Evolutionary conservation across 2,888 invertebrate species (phyloP).

Genomic region (Trichacis sp.): DNA sequence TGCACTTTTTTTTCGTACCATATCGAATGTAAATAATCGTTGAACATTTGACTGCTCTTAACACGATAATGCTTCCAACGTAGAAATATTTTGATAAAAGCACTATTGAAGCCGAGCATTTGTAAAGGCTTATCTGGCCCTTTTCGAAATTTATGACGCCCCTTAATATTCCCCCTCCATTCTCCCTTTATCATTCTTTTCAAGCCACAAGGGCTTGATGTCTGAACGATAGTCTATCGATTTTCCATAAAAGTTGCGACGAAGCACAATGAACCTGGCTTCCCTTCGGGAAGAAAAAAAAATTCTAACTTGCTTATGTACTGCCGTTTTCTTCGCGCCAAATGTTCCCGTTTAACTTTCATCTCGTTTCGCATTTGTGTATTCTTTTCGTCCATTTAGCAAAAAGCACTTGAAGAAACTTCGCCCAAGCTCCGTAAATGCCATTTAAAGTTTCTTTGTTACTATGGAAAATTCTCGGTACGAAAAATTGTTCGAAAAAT

Average conservation of each 20-base stretch:
- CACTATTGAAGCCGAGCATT: background rate
- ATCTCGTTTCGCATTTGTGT: no score
- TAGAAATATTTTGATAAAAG: background rate
- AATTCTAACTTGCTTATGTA: constrained; percentile 22
- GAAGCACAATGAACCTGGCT: constrained; percentile 43
- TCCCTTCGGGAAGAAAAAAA: constrained; percentile 20
- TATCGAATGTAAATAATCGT: no score
- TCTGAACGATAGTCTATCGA: constrained; percentile 55
- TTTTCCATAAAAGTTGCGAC: constrained; percentile 56
- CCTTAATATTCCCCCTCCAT: constrained; percentile 21
- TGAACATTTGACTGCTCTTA: background rate
- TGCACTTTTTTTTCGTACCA: no score
- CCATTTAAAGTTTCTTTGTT: no score
- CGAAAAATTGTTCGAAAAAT: no score
- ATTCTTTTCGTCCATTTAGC: no score
- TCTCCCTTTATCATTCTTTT: constrained; percentile 17
- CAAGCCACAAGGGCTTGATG: constrained; percentile 46
- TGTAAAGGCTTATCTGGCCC: background rate
- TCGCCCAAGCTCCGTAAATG: no score
- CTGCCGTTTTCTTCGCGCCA: constrained; percentile 9
- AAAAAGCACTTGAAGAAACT: no score
- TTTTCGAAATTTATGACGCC: constrained; percentile 11
- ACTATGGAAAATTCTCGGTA: no score
- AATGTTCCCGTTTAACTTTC: no score
- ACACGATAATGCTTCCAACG: no score